Conservation (phyloP, 1,140 invertebrate genomes). For the Popillia japonica region DNA sequence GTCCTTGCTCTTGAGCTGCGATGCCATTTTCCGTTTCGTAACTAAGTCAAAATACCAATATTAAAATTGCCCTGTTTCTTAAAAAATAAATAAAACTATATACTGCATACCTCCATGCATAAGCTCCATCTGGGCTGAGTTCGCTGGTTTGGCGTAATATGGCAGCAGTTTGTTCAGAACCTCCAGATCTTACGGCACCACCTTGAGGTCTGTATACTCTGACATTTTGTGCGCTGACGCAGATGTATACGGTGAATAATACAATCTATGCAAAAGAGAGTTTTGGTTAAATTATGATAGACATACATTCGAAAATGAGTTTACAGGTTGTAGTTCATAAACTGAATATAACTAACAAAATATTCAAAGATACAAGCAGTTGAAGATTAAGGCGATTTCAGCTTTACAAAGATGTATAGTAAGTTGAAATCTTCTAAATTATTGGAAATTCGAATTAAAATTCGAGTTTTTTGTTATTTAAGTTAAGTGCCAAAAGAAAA, state of each 20-base stretch:
- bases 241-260: neutral
- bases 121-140: slow-evolving; percentile 18
- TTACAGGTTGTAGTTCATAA: too few species aligned
- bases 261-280: neutral
- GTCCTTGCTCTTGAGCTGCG: slow-evolving; percentile 60
- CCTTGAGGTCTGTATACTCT: neutral
- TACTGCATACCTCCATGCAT: slow-evolving; percentile 29
- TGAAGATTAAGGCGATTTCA: too few species aligned
- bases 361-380: too few species aligned
- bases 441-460: too few species aligned
- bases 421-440: too few species aligned
- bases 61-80: neutral
- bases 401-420: too few species aligned
- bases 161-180: neutral
- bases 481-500: too few species aligned
- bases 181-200: neutral
- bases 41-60: slow-evolving; percentile 49
- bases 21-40: slow-evolving; percentile 68
- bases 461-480: too few species aligned
- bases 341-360: too few species aligned
- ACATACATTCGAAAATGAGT: too few species aligned
- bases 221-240: neutral
- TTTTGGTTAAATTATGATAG: too few species aligned
- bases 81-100: neutral
- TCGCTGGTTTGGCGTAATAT: slow-evolving; percentile 23